These are phyloP conservation scores for Metopolophium dirhodum DNA, from an alignment of 1,140 invertebrate species.

Conservation along the genomic window DNA sequence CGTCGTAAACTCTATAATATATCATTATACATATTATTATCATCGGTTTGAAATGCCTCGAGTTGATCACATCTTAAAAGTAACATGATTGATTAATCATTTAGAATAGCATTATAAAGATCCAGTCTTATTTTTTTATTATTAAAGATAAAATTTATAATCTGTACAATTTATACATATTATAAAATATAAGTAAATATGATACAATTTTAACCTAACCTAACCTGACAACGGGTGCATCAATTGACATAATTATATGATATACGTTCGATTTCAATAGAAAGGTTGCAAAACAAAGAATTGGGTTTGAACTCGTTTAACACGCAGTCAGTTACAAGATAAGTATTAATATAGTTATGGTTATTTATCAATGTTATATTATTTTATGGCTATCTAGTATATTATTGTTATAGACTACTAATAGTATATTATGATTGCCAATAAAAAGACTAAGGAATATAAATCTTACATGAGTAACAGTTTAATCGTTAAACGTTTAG, in stretches of 20 bases:
- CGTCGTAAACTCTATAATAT: background rate
- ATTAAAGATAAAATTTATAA: too few relatives aligned
- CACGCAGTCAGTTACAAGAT: background rate
- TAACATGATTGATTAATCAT: background rate
- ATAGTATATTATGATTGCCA: too few relatives aligned
- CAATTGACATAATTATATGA: too few relatives aligned
- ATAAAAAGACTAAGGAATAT: too few relatives aligned
- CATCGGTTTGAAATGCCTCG: background rate
- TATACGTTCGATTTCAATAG: background rate
- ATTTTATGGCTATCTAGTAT: too few relatives aligned
- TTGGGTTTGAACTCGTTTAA: background rate
- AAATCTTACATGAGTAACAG: background rate
- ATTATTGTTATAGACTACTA: too few relatives aligned
- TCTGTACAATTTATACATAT: too few relatives aligned
- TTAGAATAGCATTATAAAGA: too few relatives aligned
- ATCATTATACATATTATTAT: background rate
- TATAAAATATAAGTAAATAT: too few relatives aligned
- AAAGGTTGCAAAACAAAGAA: background rate
- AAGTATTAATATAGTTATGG: background rate
- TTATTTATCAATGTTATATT: background rate
- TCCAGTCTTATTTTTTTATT: too few relatives aligned
- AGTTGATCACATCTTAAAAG: background rate
- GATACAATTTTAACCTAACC: too few relatives aligned
- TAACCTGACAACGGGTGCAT: too few relatives aligned
- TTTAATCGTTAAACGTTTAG: background rate